Evolutionary conservation across 2,113 vertebrate genomes (phyloP), one percentile per base, ranked within the genome.

Genomic region (Formicarius rufipectus): DNA sequence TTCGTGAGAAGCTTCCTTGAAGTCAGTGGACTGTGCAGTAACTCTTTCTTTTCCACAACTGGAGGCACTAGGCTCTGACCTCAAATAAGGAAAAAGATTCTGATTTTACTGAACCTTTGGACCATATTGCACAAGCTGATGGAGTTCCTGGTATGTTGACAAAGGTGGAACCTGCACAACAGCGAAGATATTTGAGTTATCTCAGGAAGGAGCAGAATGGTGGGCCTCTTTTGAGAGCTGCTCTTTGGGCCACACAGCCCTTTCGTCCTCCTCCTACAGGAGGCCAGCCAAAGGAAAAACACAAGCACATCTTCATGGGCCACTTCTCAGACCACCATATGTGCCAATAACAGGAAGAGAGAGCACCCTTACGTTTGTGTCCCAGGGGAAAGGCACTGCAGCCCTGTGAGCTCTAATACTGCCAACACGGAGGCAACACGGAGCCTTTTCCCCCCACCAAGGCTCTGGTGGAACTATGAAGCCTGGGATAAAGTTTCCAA

Each of bases 1-100:
- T 97, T 97, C 93, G 77, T 75, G 56, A 92, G 63, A 94, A 87
- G 90, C 90, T 96, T 97, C 95, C 95, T 94, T 96, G 88, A 96
- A 95, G 87, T 75, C 90, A 96, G 76, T 72, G 85, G 80, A 94
- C 85, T 97, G 92, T 96, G 76, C 50, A 94, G 76, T 49, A 71
- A 75, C 83, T 72, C 49, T 89, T 49, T 66, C n/a, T 75, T 93
- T 68, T 60, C n/a, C 0, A 0, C 69, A 49, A 64, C 2, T 81
- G 88, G 77, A 93, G 52, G 83, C 68, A 93, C 6, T 55, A 86
- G 64, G 66, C 44, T 96, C 86, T 94, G 68, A 90, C 85, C 92
- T 92, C 93, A 95, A 84, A 95, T 89, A 82, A 96, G 90, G 93
- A 93, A 96, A 90, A 64, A 94, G 59, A 80, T 88, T 90, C 90